Percentiles rank a stretch among this genome's conserved stretches.
phyloP scores from a whole-genome alignment of 64 coral and sea anemone species.

The Astreopora myriophthalma region DNA sequence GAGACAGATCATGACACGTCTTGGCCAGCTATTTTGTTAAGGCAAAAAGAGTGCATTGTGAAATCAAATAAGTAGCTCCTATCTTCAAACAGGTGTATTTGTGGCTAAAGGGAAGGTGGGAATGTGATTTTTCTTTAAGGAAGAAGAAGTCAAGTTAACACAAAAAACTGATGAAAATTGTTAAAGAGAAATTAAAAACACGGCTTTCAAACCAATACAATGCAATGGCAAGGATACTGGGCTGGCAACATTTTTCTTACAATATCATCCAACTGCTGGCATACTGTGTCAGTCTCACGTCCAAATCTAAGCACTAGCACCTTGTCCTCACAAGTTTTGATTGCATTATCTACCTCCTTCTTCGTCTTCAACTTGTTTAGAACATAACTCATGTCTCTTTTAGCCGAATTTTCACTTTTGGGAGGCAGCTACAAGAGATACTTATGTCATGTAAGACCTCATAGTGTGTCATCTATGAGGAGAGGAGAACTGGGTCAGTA shows the following conservation, averaged over 20 bases:
- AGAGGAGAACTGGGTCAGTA: background rate
- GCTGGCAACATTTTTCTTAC: slow-evolving; percentile 59
- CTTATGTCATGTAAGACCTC: background rate
- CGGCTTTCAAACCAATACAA: background rate
- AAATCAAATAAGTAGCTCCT: no score
- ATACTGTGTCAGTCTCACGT: slow-evolving; percentile 78
- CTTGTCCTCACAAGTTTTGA: slow-evolving; percentile 93
- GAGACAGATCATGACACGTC: slow-evolving; percentile 83
- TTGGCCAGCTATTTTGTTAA: slow-evolving; percentile 94
- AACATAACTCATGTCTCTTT: slow-evolving; percentile 87
- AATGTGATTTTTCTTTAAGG: no score
- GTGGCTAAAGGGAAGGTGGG: no score
- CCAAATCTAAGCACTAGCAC: slow-evolving; percentile 96
- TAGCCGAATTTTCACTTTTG: background rate
- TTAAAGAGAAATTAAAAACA: no score
- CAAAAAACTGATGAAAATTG: no score
- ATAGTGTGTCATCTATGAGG: background rate
- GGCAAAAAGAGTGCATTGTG: slow-evolving; percentile 53
- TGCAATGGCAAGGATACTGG: slow-evolving; percentile 16
- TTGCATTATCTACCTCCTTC: slow-evolving; percentile 95
- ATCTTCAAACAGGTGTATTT: no score
- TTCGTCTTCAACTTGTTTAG: slow-evolving; percentile 78
- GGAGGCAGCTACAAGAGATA: background rate
- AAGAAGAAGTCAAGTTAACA: no score
- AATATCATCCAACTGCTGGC: slow-evolving; percentile 94